A percentile compares a stretch with the other conserved stretches of the same genome.
These are phyloP conservation scores for Dolichomitus sp. DNA, from an alignment of 2,888 invertebrate genomes.

Conservation along the genomic window DNA sequence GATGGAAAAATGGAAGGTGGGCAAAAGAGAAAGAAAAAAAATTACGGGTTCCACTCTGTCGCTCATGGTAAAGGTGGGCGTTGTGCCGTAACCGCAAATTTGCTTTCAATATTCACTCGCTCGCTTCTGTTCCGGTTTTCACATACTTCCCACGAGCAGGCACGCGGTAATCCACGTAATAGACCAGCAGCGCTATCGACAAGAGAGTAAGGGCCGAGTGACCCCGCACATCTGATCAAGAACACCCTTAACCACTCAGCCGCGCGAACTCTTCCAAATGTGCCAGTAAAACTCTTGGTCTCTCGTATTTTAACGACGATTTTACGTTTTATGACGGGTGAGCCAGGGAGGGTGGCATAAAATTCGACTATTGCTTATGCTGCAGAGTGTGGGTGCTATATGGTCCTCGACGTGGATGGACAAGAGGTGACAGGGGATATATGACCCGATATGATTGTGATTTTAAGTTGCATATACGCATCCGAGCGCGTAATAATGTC, in stretches of 20 bases:
- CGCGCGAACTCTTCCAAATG: slow-evolving; percentile 30
- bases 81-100: slow-evolving; percentile 21
- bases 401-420: slow-evolving; percentile 21
- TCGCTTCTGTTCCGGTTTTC: slow-evolving; percentile 7
- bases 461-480: slow-evolving; percentile 19
- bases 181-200: slow-evolving; percentile 8
- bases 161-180: slow-evolving; percentile 24
- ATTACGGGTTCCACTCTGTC: background rate
- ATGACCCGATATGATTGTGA: background rate
- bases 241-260: slow-evolving; percentile 36
- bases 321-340: slow-evolving; percentile 31
- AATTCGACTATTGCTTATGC: slow-evolving; percentile 18
- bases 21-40: background rate
- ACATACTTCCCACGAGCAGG: background rate
- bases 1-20: slow-evolving; percentile 8
- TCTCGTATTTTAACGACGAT: slow-evolving; percentile 32
- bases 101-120: slow-evolving; percentile 39
- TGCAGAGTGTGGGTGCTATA: slow-evolving; percentile 4
- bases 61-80: background rate
- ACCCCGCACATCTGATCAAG: slow-evolving; percentile 24
- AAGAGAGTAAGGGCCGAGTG: background rate
- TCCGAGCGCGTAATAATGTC: slow-evolving; percentile 24
- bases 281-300: slow-evolving; percentile 30
- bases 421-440: slow-evolving; percentile 26
- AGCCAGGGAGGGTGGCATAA: slow-evolving; percentile 18